Base-by-base conservation (phyloP, 2,113 vertebrate genomes). In the Peucedramus taeniatus region DNA sequence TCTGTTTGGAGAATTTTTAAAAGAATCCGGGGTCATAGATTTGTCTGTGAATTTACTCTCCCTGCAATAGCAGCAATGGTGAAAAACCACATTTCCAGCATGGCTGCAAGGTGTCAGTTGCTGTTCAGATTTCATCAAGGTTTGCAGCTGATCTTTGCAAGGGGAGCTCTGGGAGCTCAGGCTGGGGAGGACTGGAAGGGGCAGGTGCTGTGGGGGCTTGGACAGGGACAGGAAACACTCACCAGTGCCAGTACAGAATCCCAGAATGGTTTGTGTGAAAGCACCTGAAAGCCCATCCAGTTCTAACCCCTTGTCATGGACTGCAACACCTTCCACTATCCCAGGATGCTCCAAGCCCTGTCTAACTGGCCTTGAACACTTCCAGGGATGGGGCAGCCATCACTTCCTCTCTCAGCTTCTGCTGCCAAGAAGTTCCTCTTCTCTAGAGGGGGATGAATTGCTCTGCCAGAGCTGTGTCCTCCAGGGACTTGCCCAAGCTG, bases 1-100 rank as follows among this genome's bases (percentile, higher is more conserved):
- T 95, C 91, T 87, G 26, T 87, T 96, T 94, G 91, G 96, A 94
- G 89, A 83, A 77, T 94, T 96, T 94, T 94, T 69, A 27, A 45
- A 94, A 92, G 66, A 82, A 94, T 80, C 50, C 1, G 3, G 53
- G 92, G 72, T 95, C 83, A 37, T 35, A 66, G 45, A 79, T 94
- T 92, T 89, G 94, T 79, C 90, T 89, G 70, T 84, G 83, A 87
- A 74, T 80, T 94, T 81, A 56, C 54, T 85, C 78, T 65, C 8
- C 5, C 87, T 70, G 75, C 77, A 89, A 94, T 68, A 77, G 66
- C 81, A 87, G 63, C 50, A 63, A 26, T 69, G 89, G 65, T 53
- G 88, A 70, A 86, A 93, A 94, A 35, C 56, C 86, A 44, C 78
- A 64, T 83, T 60, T 87, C 70, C 65, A 89, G 81, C 3, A 0